A percentile compares a stretch with the other conserved stretches of the same genome.
phyloP scores from a whole-genome alignment of 2,888 invertebrate genomes.

The Drosophila gaucha region DNA sequence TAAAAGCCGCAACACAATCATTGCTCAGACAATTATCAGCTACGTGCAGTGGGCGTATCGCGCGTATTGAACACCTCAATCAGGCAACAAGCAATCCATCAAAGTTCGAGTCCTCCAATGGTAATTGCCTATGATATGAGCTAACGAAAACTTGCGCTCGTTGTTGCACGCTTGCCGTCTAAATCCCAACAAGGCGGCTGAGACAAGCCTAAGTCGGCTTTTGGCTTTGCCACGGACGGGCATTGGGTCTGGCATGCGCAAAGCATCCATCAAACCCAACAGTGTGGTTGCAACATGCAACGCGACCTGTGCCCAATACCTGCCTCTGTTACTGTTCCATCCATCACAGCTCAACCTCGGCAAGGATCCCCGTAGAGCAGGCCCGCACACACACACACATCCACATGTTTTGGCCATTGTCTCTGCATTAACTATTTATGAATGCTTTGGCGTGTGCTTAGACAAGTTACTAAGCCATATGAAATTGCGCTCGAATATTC shows the following conservation, averaged over 20 bases:
- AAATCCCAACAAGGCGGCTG: constrained; percentile 57
- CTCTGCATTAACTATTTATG: constrained; percentile 7
- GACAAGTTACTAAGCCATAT: background rate
- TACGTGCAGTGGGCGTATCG: background rate
- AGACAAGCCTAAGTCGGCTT: constrained; percentile 53
- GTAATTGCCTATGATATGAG: background rate
- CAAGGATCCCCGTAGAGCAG: constrained; percentile 7
- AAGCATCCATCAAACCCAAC: constrained; percentile 49
- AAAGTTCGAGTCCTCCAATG: constrained; percentile 20
- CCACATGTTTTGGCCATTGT: background rate
- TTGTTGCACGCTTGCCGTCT: constrained; percentile 50
- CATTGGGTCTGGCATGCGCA: constrained; percentile 60
- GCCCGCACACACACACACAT: background rate
- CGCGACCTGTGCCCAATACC: constrained; percentile 17
- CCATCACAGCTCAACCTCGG: constrained; percentile 14
- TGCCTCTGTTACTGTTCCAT: constrained; percentile 2
- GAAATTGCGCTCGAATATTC: background rate
- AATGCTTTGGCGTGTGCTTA: background rate
- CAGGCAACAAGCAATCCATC: constrained; percentile 27
- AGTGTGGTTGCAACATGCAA: constrained; percentile 27
- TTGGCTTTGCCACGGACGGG: constrained; percentile 34
- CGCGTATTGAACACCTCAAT: background rate
- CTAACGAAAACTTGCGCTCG: constrained; percentile 26
- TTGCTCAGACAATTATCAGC: background rate
- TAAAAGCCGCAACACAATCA: constrained; percentile 30